Percentiles rank a stretch among this genome's conserved stretches.
These are phyloP conservation scores for Nebria ingens DNA, from an alignment of 1,140 invertebrate genomes.

Conservation along the genomic window DNA sequence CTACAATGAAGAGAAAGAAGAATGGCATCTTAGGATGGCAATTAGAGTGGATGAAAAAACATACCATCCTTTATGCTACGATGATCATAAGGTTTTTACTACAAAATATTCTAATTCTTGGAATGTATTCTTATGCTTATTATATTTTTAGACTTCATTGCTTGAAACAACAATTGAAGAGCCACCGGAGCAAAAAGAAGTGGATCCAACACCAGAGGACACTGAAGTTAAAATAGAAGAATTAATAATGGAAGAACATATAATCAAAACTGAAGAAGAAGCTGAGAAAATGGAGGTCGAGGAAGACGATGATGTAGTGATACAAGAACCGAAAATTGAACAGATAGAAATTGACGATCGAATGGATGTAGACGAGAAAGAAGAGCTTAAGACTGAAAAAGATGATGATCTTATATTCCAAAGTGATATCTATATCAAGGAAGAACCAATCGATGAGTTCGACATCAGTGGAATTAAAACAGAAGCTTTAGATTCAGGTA, in stretches of 20 bases:
- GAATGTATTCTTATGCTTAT: not conserved
- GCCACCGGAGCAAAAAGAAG: conserved; percentile 12
- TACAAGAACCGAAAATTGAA: conserved; percentile 17
- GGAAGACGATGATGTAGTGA: conserved; percentile 37
- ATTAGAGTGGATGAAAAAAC: conserved; percentile 64
- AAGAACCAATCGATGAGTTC: conserved; percentile 31
- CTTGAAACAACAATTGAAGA: conserved; percentile 22
- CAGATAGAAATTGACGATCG: conserved; percentile 10
- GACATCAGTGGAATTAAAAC: conserved; percentile 28
- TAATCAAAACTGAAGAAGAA: conserved; percentile 22
- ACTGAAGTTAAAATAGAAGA: conserved; percentile 25
- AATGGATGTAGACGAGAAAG: conserved; percentile 23
- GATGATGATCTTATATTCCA: conserved; percentile 37
- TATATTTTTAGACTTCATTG: conserved; percentile 24
- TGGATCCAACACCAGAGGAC: conserved; percentile 26
- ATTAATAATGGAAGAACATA: conserved; percentile 23
- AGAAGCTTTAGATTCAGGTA: conserved; percentile 49
- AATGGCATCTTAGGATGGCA: conserved; percentile 86
- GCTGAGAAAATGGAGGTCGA: conserved; percentile 26
- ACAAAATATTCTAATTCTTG: not conserved
- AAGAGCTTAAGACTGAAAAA: conserved; percentile 39
- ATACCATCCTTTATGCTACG: conserved; percentile 85
- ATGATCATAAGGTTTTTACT: conserved; percentile 67
- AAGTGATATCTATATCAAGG: conserved; percentile 30
- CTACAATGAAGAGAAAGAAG: conserved; percentile 91